Evolutionary conservation across 1,140 invertebrate genomes (phyloP).

Genomic region (Linepithema humile): DNA sequence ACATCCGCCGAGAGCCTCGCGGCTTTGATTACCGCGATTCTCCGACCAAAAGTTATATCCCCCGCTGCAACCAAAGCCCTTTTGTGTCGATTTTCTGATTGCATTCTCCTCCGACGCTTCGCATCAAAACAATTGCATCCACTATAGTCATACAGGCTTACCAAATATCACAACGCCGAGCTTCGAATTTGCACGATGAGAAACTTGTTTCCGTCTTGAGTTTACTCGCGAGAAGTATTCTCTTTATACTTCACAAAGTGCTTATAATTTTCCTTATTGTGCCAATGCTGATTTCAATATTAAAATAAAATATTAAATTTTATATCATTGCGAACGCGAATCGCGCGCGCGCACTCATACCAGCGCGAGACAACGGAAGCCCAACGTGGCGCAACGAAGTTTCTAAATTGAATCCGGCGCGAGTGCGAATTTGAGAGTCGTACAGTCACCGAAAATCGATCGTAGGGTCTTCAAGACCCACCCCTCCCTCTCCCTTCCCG

Average conservation of each 20-base stretch:
- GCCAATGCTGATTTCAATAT: neutral
- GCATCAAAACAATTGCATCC: neutral
- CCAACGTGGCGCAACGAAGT: constrained; percentile 31
- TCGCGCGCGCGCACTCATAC: neutral
- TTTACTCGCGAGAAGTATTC: neutral
- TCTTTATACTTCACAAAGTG: neutral
- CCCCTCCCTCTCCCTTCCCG: neutral
- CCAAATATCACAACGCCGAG: neutral
- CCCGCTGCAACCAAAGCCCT: neutral
- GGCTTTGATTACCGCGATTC: neutral
- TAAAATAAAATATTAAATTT: neutral
- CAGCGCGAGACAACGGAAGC: constrained; percentile 19
- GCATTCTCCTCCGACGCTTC: neutral
- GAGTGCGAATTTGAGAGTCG: constrained; percentile 43
- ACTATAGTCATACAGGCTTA: neutral
- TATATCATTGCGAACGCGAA: neutral
- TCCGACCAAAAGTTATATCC: neutral
- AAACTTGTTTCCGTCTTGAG: neutral
- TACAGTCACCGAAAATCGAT: constrained; percentile 48
- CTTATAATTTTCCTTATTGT: neutral
- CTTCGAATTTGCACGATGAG: neutral
- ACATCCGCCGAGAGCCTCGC: constrained; percentile 47
- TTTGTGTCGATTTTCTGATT: neutral
- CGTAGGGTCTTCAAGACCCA: constrained; percentile 20
- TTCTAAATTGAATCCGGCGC: constrained; percentile 49